A percentile compares a stretch with the other conserved stretches of the same genome.
These are phyloP conservation scores for Cygnus atratus DNA, from an alignment of 2,113 vertebrate species.

Conservation along the genomic window DNA sequence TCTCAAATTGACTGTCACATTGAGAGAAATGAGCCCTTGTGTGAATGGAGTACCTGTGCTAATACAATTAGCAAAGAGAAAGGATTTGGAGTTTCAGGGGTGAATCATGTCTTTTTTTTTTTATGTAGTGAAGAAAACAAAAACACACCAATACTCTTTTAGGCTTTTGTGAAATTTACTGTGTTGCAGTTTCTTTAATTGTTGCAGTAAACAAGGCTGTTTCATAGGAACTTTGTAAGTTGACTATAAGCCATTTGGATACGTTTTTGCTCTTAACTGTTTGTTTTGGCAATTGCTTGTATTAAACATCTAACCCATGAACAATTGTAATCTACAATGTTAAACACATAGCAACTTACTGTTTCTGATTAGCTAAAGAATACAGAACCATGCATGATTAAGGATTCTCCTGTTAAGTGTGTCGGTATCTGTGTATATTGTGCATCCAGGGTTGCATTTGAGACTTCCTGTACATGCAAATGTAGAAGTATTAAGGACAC, in stretches of 20 bases:
- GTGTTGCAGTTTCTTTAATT: background rate
- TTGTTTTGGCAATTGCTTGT: background rate
- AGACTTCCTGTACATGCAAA: background rate
- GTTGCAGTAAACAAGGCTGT: background rate
- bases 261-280: background rate
- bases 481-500: background rate
- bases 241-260: background rate
- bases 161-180: background rate
- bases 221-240: background rate
- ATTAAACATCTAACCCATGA: background rate
- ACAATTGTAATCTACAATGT: background rate
- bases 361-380: background rate
- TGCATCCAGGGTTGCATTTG: fast-evolving
- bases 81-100: background rate
- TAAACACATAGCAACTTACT: background rate
- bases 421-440: background rate
- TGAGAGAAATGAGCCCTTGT: background rate
- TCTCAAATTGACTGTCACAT: background rate
- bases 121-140: background rate
- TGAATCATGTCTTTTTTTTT: background rate
- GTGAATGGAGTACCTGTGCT: background rate
- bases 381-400: background rate
- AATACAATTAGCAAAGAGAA: background rate
- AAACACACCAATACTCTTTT: background rate
- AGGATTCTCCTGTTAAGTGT: background rate